Evolutionary conservation across 37 sponge, comb jelly and placozoan species (phyloP), one percentile per base, ranked within the genome.

Genomic region (Trichoplax adhaerens): DNA sequence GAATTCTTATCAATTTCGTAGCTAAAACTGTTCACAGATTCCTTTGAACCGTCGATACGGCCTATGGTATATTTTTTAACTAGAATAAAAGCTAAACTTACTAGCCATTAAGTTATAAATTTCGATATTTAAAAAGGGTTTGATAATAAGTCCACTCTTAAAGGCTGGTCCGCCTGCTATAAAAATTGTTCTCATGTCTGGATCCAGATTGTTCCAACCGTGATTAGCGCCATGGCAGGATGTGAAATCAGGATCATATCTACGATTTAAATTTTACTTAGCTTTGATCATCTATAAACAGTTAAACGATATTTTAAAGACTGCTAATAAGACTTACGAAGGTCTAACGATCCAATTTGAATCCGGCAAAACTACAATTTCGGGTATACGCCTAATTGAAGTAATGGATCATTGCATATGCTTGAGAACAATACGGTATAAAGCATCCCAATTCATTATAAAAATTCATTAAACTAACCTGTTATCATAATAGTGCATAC

Each of bases 91-190:
- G 29, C 29, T 29, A 29, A 29, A 29, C 29, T 58, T 54, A 87
- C 81, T 76, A 65, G 83, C 79, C 83, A 85, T 73, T 10, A 90
- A 67, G 58, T 87, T 78, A 82, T 84, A 90, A 5, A 90, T 58
- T 55, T 90, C 78, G 54, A 84, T 78, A 58, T 87, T 90, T n/a
- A 80, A 79, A 76, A 90, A 83, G 10, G 76, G 72, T 46, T 58
- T 52, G 0, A 77, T 53, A 0, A 48, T 50, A 57, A 74, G 64
- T 8, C 66, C 71, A 54, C 68, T 73, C 55, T 83, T 89, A 77
- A 90, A 90, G 48, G 81, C 76, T 55, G 91, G 91, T 4, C 91
- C 91, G 54, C 72, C 80, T 10, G 80, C 91, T 2, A 84, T 48
- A 53, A 90, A 87, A 10, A 87, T 71, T 6, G 85, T 79, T 86